Conservation (phyloP, 2,888 invertebrate genomes). For the Pristionchus arcanus region DNA sequence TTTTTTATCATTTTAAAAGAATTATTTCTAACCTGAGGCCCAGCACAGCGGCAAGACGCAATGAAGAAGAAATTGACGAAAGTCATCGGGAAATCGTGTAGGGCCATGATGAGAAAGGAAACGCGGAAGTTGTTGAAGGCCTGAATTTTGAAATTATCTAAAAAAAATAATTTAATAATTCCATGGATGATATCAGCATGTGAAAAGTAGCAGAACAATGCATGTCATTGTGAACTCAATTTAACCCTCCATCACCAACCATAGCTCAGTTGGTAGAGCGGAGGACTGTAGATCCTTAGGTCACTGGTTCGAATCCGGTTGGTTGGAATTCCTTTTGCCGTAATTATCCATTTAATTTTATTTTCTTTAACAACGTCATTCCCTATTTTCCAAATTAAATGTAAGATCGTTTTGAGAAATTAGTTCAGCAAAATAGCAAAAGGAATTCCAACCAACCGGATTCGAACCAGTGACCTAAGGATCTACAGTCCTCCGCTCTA, state of each 20-base stretch:
- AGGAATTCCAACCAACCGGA: no score
- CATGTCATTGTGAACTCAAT: background rate
- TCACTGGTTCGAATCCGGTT: constrained; percentile 54
- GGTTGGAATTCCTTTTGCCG: constrained; percentile 27
- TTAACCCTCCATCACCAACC: background rate
- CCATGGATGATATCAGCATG: no score
- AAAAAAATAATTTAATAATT: background rate
- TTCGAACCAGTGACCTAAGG: constrained; percentile 55
- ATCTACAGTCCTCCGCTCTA: constrained; percentile 60
- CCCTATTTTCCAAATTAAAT: no score
- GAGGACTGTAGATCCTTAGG: constrained; percentile 58
- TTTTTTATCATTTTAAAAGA: background rate
- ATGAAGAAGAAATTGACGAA: constrained; percentile 78
- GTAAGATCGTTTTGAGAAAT: no score
- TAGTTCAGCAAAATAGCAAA: constrained; percentile 26
- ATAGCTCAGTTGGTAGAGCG: constrained; percentile 60
- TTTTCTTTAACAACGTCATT: no score
- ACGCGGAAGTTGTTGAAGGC: constrained; percentile 79
- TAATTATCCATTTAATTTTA: background rate
- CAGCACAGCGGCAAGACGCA: constrained; percentile 76
- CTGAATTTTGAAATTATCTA: constrained; percentile 45
- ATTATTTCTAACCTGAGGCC: constrained; percentile 66
- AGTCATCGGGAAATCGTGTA: constrained; percentile 78
- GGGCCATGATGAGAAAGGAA: constrained; percentile 76
- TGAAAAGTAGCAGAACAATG: no score